Conservation (phyloP, 2,888 invertebrate species). For the Platycnemis pennipes region DNA sequence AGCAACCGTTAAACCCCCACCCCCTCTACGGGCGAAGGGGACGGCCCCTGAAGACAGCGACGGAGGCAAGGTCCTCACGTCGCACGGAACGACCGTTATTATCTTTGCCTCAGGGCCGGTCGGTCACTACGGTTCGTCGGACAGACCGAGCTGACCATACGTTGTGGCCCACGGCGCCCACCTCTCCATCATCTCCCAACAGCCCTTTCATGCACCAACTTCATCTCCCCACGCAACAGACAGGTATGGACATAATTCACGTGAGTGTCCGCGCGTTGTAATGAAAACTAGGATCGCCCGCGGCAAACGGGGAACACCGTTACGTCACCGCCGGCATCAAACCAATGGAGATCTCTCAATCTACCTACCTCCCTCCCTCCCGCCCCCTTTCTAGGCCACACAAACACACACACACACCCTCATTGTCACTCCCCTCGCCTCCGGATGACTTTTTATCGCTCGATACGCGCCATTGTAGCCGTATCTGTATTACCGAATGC, state of each 20-base stretch:
- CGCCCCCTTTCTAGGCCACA: background rate
- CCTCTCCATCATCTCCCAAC: background rate
- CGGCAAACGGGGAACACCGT: constrained; percentile 22
- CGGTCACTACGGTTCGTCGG: background rate
- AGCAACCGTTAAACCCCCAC: constrained; percentile 9
- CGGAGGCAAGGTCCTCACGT: background rate
- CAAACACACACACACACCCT: no score
- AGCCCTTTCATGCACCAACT: background rate
- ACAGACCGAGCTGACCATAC: constrained; percentile 16
- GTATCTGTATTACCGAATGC: constrained; percentile 36
- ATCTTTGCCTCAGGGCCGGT: background rate
- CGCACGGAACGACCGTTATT: background rate
- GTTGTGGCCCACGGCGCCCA: background rate
- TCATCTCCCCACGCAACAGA: background rate
- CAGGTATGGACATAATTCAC: constrained; percentile 54
- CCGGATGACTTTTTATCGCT: constrained; percentile 20
- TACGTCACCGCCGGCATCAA: constrained; percentile 28
- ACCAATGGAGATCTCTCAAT: background rate
- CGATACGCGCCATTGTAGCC: constrained; percentile 41
- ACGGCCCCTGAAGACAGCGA: background rate
- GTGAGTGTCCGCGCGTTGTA: background rate
- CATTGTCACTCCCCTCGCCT: background rate
- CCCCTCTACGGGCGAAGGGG: background rate
- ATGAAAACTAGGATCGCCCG: constrained; percentile 39
- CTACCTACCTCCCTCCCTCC: background rate